Percentiles rank a stretch among this genome's conserved stretches.
Conservation (phyloP, 2,888 invertebrate genomes). For the Tenthredo mesomela region DNA sequence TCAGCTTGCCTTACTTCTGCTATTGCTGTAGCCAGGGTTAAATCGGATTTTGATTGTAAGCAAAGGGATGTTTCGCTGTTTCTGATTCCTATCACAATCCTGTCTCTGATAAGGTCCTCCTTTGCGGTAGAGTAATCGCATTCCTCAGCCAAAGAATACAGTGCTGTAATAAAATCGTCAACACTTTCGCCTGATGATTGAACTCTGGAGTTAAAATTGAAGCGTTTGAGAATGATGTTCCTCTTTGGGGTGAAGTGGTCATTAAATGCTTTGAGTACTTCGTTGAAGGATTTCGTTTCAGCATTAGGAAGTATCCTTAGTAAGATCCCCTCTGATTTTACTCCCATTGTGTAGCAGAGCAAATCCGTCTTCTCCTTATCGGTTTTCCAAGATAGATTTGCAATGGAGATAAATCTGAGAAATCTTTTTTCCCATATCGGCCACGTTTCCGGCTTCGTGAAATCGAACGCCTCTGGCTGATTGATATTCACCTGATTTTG, state of each 20-base stretch:
- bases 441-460: conserved; percentile 56
- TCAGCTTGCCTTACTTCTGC: conserved; percentile 50
- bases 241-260: conserved; percentile 58
- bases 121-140: conserved; percentile 58
- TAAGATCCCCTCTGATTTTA: conserved; percentile 60
- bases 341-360: conserved; percentile 61
- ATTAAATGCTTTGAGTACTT: conserved; percentile 54
- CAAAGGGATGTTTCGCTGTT: conserved; percentile 58
- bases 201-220: conserved; percentile 58
- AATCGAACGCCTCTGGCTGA: conserved; percentile 56
- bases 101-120: conserved; percentile 62
- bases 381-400: conserved; percentile 48
- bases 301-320: conserved; percentile 50
- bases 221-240: conserved; percentile 60
- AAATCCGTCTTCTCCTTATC: conserved; percentile 60
- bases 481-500: background rate
- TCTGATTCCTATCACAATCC: conserved; percentile 61
- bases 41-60: conserved; percentile 55
- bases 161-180: conserved; percentile 57
- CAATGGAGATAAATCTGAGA: conserved; percentile 55
- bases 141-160: conserved; percentile 58
- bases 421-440: conserved; percentile 56
- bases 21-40: conserved; percentile 55
- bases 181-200: conserved; percentile 55
- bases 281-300: conserved; percentile 6